A percentile compares a stretch with the other conserved stretches of the same genome.
phyloP scores from a whole-genome alignment of 2,113 vertebrate species.

The Rhynchomys soricoides region DNA sequence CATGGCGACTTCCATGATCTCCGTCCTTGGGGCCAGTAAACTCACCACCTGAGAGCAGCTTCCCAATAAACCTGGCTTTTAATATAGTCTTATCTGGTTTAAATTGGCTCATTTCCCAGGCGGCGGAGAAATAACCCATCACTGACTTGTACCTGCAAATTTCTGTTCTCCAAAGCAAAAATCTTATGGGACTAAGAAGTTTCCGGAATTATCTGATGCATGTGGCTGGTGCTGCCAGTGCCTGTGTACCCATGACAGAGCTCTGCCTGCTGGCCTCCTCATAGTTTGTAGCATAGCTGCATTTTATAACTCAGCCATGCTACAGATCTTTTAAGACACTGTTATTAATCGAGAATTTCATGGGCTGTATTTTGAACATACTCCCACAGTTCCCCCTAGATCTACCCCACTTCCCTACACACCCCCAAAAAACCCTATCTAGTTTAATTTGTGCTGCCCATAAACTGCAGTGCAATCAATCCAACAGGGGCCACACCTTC shows the following conservation, averaged over 20 bases:
- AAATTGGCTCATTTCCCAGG: no score
- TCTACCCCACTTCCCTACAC: neutral
- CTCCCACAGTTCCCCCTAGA: no score
- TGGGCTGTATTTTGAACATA: neutral
- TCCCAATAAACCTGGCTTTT: no score
- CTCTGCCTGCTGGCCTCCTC: neutral
- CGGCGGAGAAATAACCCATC: no score
- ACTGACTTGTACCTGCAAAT: neutral
- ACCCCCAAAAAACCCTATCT: neutral
- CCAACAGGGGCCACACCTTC: neutral
- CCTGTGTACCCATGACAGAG: neutral
- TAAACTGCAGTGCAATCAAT: neutral
- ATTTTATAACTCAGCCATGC: neutral
- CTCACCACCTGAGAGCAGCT: no score
- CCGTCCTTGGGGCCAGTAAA: no score
- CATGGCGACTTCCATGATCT: no score
- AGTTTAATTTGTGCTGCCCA: neutral
- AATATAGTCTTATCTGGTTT: no score
- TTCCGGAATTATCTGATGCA: conserved; percentile 48
- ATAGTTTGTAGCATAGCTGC: neutral
- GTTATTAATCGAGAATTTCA: neutral
- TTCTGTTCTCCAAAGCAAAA: conserved; percentile 64
- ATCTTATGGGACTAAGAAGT: conserved; percentile 48
- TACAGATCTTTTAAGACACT: neutral
- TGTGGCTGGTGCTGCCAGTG: neutral